Conservation (phyloP, 2,113 vertebrate genomes). For the Campylomormyrus tamandua region DNA sequence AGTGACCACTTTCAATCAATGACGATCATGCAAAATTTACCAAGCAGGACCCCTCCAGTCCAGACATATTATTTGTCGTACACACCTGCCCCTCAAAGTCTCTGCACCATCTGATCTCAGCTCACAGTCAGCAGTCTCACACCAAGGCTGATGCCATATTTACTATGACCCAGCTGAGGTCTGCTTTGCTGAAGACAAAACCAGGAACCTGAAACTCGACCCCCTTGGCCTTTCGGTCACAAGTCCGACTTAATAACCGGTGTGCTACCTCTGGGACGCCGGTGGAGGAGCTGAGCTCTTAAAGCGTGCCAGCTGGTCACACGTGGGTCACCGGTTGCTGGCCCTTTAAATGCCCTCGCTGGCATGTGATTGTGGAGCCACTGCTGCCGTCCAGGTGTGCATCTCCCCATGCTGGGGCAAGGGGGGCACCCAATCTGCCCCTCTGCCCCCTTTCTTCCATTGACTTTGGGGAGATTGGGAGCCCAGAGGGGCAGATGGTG, state of each 20-base stretch:
- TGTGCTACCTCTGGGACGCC: not conserved
- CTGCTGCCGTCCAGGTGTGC: not conserved
- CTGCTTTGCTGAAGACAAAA: not conserved
- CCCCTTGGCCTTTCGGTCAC: not conserved
- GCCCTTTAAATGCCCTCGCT: not conserved
- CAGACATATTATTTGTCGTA: not conserved
- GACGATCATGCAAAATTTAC: not conserved
- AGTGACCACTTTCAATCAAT: not conserved
- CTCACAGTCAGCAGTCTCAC: not conserved
- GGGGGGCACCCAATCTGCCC: not conserved
- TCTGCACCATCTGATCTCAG: not conserved
- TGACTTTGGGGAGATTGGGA: constrained; percentile 17
- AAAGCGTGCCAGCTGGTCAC: not conserved
- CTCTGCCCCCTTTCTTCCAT: not conserved
- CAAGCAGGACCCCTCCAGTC: not conserved
- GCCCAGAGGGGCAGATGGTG: constrained; percentile 40
- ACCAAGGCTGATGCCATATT: not conserved
- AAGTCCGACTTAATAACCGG: not conserved
- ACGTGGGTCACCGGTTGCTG: not conserved
- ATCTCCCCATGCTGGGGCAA: not conserved
- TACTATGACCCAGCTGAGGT: not conserved
- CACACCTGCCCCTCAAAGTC: not conserved
- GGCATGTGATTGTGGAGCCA: not conserved
- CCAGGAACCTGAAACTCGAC: not conserved
- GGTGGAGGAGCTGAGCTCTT: not conserved